Percentiles rank a stretch among this genome's conserved stretches.
Conservation (phyloP, 2,113 vertebrate genomes). For the Heterochromis multidens region DNA sequence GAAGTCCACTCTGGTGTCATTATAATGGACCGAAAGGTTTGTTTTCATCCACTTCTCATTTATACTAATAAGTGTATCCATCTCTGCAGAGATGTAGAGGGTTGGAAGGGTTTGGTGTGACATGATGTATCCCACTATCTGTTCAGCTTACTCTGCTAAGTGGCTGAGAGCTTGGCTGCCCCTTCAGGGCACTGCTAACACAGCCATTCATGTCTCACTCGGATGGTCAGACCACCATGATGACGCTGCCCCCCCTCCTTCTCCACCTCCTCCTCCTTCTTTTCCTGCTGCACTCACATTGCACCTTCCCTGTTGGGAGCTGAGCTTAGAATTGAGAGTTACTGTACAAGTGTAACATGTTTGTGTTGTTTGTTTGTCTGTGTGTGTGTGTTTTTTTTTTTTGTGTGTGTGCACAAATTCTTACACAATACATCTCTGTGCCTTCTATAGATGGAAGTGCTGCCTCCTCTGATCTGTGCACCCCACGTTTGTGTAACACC, state of each 20-base stretch:
- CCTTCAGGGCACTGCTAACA: constrained; percentile 58
- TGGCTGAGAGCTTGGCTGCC: constrained; percentile 61
- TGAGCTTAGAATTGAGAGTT: constrained; percentile 19
- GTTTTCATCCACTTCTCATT: constrained; percentile 14
- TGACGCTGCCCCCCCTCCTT: constrained; percentile 53
- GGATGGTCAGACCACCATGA: constrained; percentile 67
- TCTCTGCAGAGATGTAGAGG: background rate
- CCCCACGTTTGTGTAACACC: background rate
- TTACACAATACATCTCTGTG: background rate
- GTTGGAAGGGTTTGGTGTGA: background rate
- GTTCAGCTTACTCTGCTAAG: constrained; percentile 43
- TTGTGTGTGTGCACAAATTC: background rate
- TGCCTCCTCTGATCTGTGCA: background rate
- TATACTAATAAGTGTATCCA: background rate
- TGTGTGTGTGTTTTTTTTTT: background rate
- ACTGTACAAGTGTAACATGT: constrained; percentile 7
- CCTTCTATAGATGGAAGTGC: background rate
- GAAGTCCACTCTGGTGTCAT: background rate
- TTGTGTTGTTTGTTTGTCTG: background rate
- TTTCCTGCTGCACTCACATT: constrained; percentile 19
- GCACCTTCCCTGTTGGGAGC: constrained; percentile 9
- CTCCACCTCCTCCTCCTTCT: constrained; percentile 12
- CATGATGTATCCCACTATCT: constrained; percentile 49
- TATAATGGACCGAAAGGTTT: constrained; percentile 48
- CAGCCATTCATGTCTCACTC: constrained; percentile 67